Base-by-base conservation (phyloP, 2,113 vertebrate species). In the Cyprinodon brontotheroides region DNA sequence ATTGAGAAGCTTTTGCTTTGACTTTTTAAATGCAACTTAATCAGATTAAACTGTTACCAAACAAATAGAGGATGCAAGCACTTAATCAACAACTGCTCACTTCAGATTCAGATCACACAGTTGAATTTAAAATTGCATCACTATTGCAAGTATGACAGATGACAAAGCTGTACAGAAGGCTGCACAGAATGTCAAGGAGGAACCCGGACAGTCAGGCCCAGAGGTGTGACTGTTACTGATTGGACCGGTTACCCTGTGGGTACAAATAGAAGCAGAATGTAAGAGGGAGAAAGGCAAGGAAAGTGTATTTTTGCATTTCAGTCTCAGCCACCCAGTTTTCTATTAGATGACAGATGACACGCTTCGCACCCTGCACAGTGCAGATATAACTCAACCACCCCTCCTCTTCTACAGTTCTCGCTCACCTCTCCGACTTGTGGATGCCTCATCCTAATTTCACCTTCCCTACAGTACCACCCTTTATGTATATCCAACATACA, bases 271-370 rank as follows among this genome's bases (percentile, higher is more conserved):
- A 75, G 77, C 71, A 41, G 40, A 68, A 29, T 69, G 76, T 15
- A 2, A 70, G 74, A 2, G 1, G 29, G 72, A 71, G 68, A 67
- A 43, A 53, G 74, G 73, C 72, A 75, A 69, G 59, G 59, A 75
- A 71, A 79, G 69, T 57, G 53, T 82, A 75, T 84, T 84, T 71
- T 76, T 74, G 3, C 68, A 78, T 90, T 87, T 80, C 36, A 61
- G 29, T 70, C 78, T 79, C 41, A 14, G 80, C 64, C 81, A 80
- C 84, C 73, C 74, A 74, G 72, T 82, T 89, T 79, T 76, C 84
- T 89, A 81, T 88, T 91, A 89, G 82, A 83, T 81, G 80, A 87
- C 79, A 87, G 82, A 92, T 89, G 85, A 92, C 83, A 91, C 79
- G 80, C 87, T 87, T 86, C 80, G 84, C 81, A 85, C 84, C 78